phyloP scores from a whole-genome alignment of 1,140 invertebrate species.

The Drosophila orosa region DNA sequence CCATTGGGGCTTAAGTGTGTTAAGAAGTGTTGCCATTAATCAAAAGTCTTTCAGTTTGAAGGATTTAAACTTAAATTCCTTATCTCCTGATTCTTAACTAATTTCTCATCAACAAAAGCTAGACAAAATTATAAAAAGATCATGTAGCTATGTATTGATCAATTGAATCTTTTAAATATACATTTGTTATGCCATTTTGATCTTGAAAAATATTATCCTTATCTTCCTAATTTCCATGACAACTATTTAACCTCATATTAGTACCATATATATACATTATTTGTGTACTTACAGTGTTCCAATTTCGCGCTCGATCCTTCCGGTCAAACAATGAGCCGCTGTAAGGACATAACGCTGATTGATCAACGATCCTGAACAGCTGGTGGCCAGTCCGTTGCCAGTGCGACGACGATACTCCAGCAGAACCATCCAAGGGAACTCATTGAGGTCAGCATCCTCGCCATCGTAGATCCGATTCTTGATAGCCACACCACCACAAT shows the following conservation, averaged over 20 bases:
- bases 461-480: constrained; percentile 79
- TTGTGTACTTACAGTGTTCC: constrained; percentile 85
- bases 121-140: background rate
- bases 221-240: background rate
- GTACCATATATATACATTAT: too few relatives aligned
- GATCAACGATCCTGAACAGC: constrained; percentile 86
- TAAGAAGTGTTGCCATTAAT: background rate
- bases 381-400: constrained; percentile 60
- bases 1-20: background rate
- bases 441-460: constrained; percentile 84
- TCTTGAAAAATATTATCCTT: background rate
- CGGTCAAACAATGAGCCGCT: constrained; percentile 88
- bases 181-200: background rate
- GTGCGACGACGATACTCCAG: constrained; percentile 85
- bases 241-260: too few relatives aligned
- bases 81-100: background rate
- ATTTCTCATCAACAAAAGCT: background rate
- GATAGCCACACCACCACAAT: constrained; percentile 74
- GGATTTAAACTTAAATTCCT: background rate
- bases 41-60: background rate
- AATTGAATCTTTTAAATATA: background rate
- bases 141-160: background rate
- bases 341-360: constrained; percentile 88
- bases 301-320: constrained; percentile 84
- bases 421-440: constrained; percentile 87